Evolutionary conservation across 2,888 invertebrate species (phyloP).

Genomic region (Platerodrilus igneus): DNA sequence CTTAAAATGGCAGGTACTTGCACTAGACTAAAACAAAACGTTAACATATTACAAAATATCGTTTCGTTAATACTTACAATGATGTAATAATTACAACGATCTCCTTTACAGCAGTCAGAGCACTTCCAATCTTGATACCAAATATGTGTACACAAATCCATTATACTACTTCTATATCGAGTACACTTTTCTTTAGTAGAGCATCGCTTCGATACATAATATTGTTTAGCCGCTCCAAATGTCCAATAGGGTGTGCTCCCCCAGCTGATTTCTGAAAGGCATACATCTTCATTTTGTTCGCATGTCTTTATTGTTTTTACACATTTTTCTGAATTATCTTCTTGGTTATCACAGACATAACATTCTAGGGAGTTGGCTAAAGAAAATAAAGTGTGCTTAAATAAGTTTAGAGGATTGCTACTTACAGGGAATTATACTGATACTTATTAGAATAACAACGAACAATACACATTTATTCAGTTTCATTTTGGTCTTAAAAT

Average conservation of each 20-base stretch:
- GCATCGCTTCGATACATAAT: slow-evolving; percentile 88
- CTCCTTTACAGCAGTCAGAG: slow-evolving; percentile 92
- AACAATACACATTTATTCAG: slow-evolving; percentile 16
- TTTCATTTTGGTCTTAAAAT: slow-evolving; percentile 19
- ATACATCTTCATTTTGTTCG: slow-evolving; percentile 79
- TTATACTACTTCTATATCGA: slow-evolving; percentile 61
- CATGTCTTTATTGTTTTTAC: slow-evolving; percentile 87
- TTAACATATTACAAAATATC: neutral
- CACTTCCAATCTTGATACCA: slow-evolving; percentile 98
- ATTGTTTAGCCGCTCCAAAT: slow-evolving; percentile 87
- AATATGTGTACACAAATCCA: slow-evolving; percentile 80
- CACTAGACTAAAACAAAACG: neutral
- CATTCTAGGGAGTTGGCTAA: slow-evolving; percentile 72
- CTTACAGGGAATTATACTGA: slow-evolving; percentile 26
- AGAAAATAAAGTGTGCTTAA: slow-evolving; percentile 29
- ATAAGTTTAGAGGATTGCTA: neutral
- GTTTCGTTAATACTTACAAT: slow-evolving; percentile 81
- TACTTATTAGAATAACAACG: slow-evolving; percentile 20
- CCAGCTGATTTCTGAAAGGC: slow-evolving; percentile 88
- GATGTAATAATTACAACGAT: slow-evolving; percentile 91
- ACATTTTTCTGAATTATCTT: slow-evolving; percentile 89
- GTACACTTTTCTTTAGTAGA: slow-evolving; percentile 77
- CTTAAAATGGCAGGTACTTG: too few species aligned
- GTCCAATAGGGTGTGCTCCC: slow-evolving; percentile 96
- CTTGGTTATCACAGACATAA: slow-evolving; percentile 91